Base-by-base conservation (phyloP, 2,888 invertebrate genomes). In the Nysson spinosus region DNA sequence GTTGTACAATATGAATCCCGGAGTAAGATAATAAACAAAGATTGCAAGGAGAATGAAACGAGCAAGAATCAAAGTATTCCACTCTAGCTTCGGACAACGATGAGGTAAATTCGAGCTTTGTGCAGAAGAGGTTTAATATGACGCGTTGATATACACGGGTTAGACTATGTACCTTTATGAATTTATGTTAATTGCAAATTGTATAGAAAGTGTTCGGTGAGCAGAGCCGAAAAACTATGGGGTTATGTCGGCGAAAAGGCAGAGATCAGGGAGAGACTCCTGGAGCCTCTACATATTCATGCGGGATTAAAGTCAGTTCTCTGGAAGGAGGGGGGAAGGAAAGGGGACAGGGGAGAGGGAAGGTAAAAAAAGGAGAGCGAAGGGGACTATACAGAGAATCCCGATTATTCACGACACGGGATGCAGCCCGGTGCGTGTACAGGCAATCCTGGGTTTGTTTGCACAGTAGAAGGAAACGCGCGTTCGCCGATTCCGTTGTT, bases 401-500 rank as follows among this genome's bases (percentile, higher is more conserved):
- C 71, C 80, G 80, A 83, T 84, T 83, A 84, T 83, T 84, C 84
- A 83, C 78, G 77, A 67, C 62, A 56, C 63, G 58, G 47, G 51
- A 32, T 54, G 39, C 37, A 20, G 51, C 16, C 16, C 30, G 32
- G 37, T 52, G 35, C 58, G 28, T 19, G 42, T 43, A 63, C 40
- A 43, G 66, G 60, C 66, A 63, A 47, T 58, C 50, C 49, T 20
- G 58, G n/a, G 73, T 66, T 67, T 75, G 77, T 75, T 75, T 75
- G 69, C 55, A 64, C 58, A 49, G 57, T 17, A 11, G 50, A 49
- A 43, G 61, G 63, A 66, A 72, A 54, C 49, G 54, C 44, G 55
- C 56, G 61, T 55, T 69, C 58, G 54, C 63, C 49, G 69, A 77
- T 69, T 62, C 69, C 35, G 51, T 64, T 76, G 73, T 73, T 75